phyloP scores from a whole-genome alignment of 2,797 vertebrate species.

The Coccyzus lansbergi region DNA sequence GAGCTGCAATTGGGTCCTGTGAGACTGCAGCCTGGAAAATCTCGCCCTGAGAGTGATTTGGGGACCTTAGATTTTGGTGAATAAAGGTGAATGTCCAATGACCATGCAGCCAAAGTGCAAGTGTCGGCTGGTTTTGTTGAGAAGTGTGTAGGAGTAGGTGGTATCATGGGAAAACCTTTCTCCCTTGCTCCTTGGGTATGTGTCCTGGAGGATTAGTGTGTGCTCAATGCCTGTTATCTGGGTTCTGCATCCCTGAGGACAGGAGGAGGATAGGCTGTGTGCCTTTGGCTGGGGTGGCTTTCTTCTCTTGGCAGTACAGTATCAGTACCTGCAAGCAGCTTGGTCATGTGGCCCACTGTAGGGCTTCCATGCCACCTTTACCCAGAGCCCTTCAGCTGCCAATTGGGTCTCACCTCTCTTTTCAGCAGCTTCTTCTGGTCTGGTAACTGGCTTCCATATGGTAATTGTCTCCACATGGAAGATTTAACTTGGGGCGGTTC shows the following conservation, averaged over 20 bases:
- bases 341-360: accelerated
- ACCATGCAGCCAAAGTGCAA: neutral
- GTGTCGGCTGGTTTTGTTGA: neutral
- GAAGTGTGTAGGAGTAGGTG: neutral
- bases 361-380: accelerated
- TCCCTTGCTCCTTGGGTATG: accelerated
- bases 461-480: neutral
- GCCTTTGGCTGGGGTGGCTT: neutral
- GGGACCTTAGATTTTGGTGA: neutral
- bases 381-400: accelerated
- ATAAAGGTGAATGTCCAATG: neutral
- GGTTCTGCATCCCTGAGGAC: neutral
- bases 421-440: neutral
- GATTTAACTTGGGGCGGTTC: slow-evolving; percentile 20
- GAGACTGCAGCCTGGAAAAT: neutral
- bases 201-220: neutral
- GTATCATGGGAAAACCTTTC: neutral
- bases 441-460: neutral
- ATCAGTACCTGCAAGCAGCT: neutral
- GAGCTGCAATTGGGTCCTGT: neutral
- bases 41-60: neutral
- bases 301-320: accelerated
- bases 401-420: neutral
- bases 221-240: accelerated
- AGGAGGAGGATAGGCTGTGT: neutral